Conservation (phyloP, 2,113 vertebrate genomes). For the Cyanoramphus novaezelandiae region DNA sequence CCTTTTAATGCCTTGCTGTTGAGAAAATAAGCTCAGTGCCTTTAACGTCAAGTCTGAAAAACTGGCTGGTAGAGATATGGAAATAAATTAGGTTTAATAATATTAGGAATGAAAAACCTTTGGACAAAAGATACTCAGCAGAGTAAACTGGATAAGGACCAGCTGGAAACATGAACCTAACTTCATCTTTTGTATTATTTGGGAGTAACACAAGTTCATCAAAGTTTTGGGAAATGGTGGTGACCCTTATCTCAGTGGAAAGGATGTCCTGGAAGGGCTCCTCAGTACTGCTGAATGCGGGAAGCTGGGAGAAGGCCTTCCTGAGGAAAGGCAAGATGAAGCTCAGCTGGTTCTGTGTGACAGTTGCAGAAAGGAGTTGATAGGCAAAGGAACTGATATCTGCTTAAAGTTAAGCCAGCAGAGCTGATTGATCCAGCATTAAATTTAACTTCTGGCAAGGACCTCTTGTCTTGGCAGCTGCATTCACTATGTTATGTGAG, state of each 20-base stretch:
- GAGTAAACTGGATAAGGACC: background rate
- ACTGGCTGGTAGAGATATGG: background rate
- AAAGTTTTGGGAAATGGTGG: background rate
- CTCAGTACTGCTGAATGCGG: background rate
- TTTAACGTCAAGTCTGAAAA: background rate
- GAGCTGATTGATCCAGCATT: background rate
- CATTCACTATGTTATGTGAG: background rate
- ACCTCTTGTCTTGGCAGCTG: background rate
- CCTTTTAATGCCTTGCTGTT: background rate
- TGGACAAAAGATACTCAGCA: background rate
- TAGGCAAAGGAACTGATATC: background rate
- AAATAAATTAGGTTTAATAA: background rate
- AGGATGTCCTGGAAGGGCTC: background rate
- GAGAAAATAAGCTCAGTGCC: background rate
- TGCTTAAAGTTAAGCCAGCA: background rate
- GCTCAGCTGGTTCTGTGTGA: background rate
- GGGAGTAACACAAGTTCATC: background rate
- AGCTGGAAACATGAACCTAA: background rate
- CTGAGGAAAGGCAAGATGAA: background rate
- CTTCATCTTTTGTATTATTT: background rate
- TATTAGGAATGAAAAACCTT: background rate
- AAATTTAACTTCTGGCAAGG: constrained; percentile 16
- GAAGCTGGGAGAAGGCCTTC: background rate
- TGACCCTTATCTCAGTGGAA: background rate
- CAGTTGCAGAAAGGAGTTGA: background rate